phyloP scores from a whole-genome alignment of 2,888 invertebrate genomes.

The Mimas tiliae region DNA sequence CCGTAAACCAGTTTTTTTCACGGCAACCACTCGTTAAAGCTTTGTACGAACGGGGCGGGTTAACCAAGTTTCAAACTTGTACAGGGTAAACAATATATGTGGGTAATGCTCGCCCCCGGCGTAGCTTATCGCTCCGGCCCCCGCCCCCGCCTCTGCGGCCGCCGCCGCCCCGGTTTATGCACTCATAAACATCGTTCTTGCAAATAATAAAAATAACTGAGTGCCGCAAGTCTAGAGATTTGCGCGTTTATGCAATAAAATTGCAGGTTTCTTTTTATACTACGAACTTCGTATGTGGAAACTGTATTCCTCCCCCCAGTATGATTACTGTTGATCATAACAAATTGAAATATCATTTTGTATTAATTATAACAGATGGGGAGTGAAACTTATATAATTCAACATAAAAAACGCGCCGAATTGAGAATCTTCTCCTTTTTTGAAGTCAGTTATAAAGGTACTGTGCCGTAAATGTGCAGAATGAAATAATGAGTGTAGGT shows the following conservation, averaged over 20 bases:
- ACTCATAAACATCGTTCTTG: constrained; percentile 29
- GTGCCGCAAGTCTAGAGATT: constrained; percentile 22
- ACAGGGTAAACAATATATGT: constrained; percentile 20
- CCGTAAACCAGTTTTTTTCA: constrained; percentile 22
- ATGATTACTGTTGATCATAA: too few species aligned
- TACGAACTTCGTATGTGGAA: not conserved
- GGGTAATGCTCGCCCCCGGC: constrained; percentile 18
- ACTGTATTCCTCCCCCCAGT: not conserved
- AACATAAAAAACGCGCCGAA: too few species aligned
- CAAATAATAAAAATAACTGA: constrained; percentile 29
- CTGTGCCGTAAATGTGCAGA: too few species aligned
- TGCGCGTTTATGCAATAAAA: constrained; percentile 3
- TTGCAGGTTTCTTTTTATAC: not conserved
- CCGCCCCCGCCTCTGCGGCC: constrained; percentile 20
- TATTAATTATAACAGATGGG: too few species aligned
- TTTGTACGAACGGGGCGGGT: constrained; percentile 16
- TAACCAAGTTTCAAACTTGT: constrained; percentile 23
- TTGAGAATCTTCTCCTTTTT: too few species aligned
- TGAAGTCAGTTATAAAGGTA: too few species aligned
- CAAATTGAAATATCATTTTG: too few species aligned
- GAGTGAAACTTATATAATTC: too few species aligned
- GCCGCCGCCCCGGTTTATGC: constrained; percentile 26
- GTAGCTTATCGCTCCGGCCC: constrained; percentile 20
- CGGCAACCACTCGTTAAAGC: constrained; percentile 23
- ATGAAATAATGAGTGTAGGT: too few species aligned